Evolutionary conservation across 2,888 invertebrate species (phyloP), one percentile per base, ranked within the genome.

Genomic region (Eupithecia centaureata): DNA sequence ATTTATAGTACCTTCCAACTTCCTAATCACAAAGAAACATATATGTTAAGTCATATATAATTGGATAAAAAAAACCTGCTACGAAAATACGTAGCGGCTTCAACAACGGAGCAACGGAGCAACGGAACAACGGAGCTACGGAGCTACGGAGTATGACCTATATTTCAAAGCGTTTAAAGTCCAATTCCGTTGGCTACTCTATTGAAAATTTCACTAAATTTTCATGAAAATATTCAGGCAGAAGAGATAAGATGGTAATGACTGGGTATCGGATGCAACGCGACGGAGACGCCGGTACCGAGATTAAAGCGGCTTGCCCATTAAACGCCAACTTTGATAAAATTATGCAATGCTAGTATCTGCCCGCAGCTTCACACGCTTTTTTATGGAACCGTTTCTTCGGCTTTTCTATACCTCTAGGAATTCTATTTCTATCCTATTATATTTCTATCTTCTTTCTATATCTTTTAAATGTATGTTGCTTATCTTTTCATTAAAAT

Each of bases 201-300:
- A 42, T 18, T 18, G 18, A 42, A 42, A 42, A 42, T 42, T 38
- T 38, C 2, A 10, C 18, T 3, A 42, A 42, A 18, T 10, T 42
- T 42, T 42, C 13, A 52, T 25, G 51, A 25, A 51, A 51, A 51
- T 12, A 12, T 51, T 51, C 51, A 51, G 51, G 18, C 8, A 25
- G 25, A 51, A 25, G 12, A 25, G 25, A 25, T 25, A 47, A 47
- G 47, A 47, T 47, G 47, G 10, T 47, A 47, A 47, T 22, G 47
- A 10, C 47, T 58, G 8, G 13, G 47, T 62, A 65, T 63, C 56
- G 28, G 65, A 69, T 71, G 63, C 60, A 63, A 38, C 64, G 62
- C 18, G 62, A 33, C 57, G 56, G 12, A 47, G 18, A 2, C 22
- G n/a, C 22, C 47, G 47, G 47, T 47, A 47, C 8, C 18, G 47